These are phyloP conservation scores for Drosophila picticornis DNA, from an alignment of 2,888 invertebrate genomes.

Conservation along the genomic window DNA sequence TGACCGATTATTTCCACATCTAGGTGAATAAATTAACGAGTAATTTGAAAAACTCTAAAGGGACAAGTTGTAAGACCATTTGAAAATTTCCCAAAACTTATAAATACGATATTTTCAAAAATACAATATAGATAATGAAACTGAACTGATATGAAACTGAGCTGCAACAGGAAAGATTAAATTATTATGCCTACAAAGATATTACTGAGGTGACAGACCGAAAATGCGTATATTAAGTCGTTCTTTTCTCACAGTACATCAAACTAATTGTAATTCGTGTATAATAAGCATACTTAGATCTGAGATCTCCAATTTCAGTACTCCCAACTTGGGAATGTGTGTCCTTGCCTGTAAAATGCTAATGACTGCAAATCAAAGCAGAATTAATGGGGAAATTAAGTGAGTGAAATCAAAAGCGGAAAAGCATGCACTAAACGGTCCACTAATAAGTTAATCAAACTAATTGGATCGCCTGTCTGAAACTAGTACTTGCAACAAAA, in stretches of 20 bases:
- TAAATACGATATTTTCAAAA: background rate
- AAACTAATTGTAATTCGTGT: background rate
- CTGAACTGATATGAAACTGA: no score
- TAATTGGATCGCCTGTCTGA: conserved; percentile 57
- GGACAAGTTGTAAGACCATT: background rate
- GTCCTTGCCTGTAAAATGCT: background rate
- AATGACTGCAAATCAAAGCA: background rate
- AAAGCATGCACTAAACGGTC: background rate
- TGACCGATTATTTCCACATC: background rate
- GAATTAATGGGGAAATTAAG: background rate
- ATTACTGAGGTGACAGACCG: background rate
- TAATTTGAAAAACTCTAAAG: background rate
- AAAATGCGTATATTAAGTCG: background rate
- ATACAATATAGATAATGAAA: no score
- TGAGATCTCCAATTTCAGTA: background rate
- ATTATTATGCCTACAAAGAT: background rate
- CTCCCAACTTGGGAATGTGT: background rate
- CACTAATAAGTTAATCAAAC: conserved; percentile 77
- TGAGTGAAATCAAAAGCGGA: background rate
- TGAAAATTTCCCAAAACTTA: background rate
- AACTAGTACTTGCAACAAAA: conserved; percentile 24
- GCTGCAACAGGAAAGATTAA: background rate
- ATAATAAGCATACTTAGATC: background rate
- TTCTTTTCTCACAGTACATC: background rate
- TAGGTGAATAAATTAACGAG: background rate